Evolutionary conservation across 2,113 vertebrate genomes (phyloP), one percentile per base, ranked within the genome.

Genomic region (Tachycineta bicolor): DNA sequence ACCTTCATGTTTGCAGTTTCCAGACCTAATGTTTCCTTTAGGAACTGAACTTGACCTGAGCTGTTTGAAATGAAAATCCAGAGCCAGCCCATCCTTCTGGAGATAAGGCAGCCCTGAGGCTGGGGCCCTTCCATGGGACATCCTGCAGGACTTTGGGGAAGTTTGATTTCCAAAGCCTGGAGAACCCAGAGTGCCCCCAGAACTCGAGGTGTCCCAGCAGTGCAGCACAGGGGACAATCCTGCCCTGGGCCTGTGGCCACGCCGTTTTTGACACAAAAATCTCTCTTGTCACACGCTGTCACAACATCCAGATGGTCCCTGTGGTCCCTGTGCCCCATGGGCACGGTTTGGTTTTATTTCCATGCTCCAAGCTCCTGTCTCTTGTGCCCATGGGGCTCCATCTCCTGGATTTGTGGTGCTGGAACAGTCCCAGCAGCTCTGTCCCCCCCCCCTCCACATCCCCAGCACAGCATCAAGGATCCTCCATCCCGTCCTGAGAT

Each of bases 391-490:
- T 0, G 24, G 31, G 25, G 50, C 28, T 93, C 44, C 10, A 0
- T 12, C n/a, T 52, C 84, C 70, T 6, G 20, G 28, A 29, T 90
- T 64, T 84, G 71, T 73, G 87, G 37, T 5, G 50, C 92, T 71
- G 76, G 65, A 81, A 8, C 73, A n/a, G 37, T 17, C 79, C 68
- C 73, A 60, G 86, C 69, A 65, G 12, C 70, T 79, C 47, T 56
- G 86, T 49, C 41, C 83, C n/a, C 34, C 18, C 37, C 37, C 37
- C 29, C 14, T 84, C 69, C 84, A 29, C 39, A 3, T 63, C 53
- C 63, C 77, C 79, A 46, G 89, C 39, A 4, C 52, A 25, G 69
- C 94, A 90, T 82, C 96, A 77, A 91, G 95, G 78, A 78, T 86
- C 69, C 47, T 53, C 56, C 19, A 2, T 39, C 88, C 83, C 21